phyloP scores from a whole-genome alignment of 2,797 vertebrate genomes.

The Danio choprae region DNA sequence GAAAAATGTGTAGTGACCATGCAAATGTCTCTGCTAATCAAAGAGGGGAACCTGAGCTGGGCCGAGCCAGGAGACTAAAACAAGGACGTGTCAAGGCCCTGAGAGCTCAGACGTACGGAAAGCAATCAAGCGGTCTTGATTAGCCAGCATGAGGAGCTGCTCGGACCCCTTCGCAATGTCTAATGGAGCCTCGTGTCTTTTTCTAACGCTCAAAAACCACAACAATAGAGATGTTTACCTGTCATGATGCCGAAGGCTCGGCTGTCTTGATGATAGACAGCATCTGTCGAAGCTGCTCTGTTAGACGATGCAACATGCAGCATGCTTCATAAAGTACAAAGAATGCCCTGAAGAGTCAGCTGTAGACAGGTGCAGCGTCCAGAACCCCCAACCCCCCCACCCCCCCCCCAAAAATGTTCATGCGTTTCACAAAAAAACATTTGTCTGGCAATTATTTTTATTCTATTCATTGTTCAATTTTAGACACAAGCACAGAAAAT shows the following conservation, averaged over 20 bases:
- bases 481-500: conserved; percentile 46
- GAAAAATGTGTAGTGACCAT: conserved; percentile 99
- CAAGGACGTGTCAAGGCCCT: conserved; percentile 99
- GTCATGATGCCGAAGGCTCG: conserved; percentile 1
- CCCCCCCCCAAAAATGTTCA: not conserved
- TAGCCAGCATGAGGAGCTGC: conserved; percentile 86
- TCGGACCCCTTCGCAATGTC: conserved; percentile 82
- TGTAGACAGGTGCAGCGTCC: conserved; percentile 4
- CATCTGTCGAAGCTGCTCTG: conserved; percentile 27
- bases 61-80: conserved; percentile 88
- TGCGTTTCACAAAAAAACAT: conserved; percentile 17
- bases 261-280: conserved; percentile 38
- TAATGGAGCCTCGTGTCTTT: conserved; percentile 24
- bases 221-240: conserved; percentile 47
- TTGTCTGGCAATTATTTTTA: conserved; percentile 44
- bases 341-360: conserved; percentile 17
- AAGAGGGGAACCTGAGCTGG: conserved; percentile 96
- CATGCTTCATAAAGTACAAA: conserved; percentile 24
- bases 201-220: conserved; percentile 12
- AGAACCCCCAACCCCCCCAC: too few species aligned
- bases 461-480: conserved; percentile 48
- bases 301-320: not conserved
- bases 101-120: conserved; percentile 91
- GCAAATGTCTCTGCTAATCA: conserved; percentile 99
- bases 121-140: conserved; percentile 98